phyloP scores from a whole-genome alignment of 2,888 invertebrate genomes.

The Lissocephala sabroskyi region DNA sequence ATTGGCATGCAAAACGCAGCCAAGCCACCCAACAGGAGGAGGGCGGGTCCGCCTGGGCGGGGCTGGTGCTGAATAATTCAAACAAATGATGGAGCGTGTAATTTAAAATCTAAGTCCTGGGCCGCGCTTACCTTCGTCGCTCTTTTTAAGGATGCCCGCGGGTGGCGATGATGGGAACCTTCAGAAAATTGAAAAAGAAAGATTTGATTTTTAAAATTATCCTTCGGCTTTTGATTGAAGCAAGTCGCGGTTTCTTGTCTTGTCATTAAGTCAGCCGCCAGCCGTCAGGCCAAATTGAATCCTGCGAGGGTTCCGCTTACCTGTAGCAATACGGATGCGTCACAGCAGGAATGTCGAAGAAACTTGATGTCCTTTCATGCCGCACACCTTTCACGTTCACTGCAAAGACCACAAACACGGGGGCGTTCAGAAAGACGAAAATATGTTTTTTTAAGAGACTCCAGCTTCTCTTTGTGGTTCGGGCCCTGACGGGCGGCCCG shows the following conservation, averaged over 20 bases:
- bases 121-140: conserved; percentile 68
- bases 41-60: no score
- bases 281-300: no score
- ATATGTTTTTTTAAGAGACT: no score
- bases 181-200: conserved; percentile 22
- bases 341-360: conserved; percentile 73
- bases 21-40: no score
- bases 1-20: conserved; percentile 38
- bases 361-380: conserved; percentile 72
- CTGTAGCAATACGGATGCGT: conserved; percentile 71
- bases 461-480: conserved; percentile 16
- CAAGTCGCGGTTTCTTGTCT: conserved; percentile 27
- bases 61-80: conserved; percentile 61
- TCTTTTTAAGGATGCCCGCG: conserved; percentile 70
- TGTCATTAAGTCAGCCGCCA: conserved; percentile 14
- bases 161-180: conserved; percentile 70
- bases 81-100: conserved; percentile 57
- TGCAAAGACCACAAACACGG: conserved; percentile 35
- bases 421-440: conserved; percentile 5
- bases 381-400: conserved; percentile 73
- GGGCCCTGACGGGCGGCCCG: conserved; percentile 7
- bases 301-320: conserved; percentile 49
- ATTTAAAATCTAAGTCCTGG: conserved; percentile 7
- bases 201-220: conserved; percentile 35
- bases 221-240: conserved; percentile 42